Evolutionary conservation across 2,888 invertebrate genomes (phyloP).

Genomic region (Dione juno): DNA sequence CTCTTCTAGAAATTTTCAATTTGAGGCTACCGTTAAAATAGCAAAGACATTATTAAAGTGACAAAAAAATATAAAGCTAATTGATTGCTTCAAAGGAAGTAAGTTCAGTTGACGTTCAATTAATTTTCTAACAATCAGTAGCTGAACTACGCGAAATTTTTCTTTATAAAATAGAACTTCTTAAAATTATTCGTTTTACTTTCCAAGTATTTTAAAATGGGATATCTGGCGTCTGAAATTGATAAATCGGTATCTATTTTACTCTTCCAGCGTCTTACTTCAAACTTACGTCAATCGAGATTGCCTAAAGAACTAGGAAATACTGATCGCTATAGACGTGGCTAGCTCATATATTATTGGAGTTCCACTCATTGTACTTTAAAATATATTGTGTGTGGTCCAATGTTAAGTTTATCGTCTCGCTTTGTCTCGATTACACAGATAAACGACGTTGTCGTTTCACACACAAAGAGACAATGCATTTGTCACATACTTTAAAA

Average conservation of each 20-base stretch:
- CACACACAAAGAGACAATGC: slow-evolving; percentile 76
- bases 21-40: slow-evolving; percentile 6
- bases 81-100: slow-evolving; percentile 16
- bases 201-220: neutral
- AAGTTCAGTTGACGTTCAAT: slow-evolving; percentile 15
- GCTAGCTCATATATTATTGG: slow-evolving; percentile 76
- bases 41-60: slow-evolving; percentile 2
- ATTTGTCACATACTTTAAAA: slow-evolving; percentile 74
- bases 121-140: slow-evolving; percentile 6
- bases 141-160: neutral
- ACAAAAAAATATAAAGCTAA: slow-evolving; percentile 5
- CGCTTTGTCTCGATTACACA: slow-evolving; percentile 82
- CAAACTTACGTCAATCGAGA: slow-evolving; percentile 66
- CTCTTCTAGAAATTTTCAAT: neutral
- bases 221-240: slow-evolving; percentile 15
- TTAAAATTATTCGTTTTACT: slow-evolving; percentile 1
- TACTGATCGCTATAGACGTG: slow-evolving; percentile 66
- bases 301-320: slow-evolving; percentile 66
- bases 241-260: slow-evolving; percentile 16
- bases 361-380: slow-evolving; percentile 73
- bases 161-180: neutral
- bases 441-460: slow-evolving; percentile 81
- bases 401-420: slow-evolving; percentile 78
- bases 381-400: slow-evolving; percentile 82
- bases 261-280: too few species aligned